Conservation (phyloP, 2,888 invertebrate species). For the Lobophora halterata region DNA sequence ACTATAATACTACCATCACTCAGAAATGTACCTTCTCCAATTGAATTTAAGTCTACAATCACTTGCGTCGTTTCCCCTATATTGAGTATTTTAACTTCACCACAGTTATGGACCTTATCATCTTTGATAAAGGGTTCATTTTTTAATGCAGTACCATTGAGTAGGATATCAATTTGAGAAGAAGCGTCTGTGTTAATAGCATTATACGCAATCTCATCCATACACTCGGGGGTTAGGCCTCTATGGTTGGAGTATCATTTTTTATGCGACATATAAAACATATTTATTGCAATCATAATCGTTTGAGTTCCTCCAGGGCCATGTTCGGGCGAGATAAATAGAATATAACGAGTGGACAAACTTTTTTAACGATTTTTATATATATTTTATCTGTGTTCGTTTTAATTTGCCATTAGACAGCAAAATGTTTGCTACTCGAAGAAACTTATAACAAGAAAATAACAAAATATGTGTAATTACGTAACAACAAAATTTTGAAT, state of each 20-base stretch:
- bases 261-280: constrained; percentile 80
- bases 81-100: constrained; percentile 37
- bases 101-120: constrained; percentile 40
- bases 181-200: constrained; percentile 81
- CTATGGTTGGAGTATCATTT: constrained; percentile 73
- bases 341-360: constrained; percentile 51
- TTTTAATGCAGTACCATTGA: constrained; percentile 39
- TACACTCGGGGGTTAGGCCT: constrained; percentile 77
- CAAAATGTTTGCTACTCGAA: constrained; percentile 7
- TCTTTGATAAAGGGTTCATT: constrained; percentile 37
- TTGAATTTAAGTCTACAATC: constrained; percentile 40
- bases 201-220: constrained; percentile 81
- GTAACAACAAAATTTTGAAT: not conserved
- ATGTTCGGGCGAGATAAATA: constrained; percentile 70
- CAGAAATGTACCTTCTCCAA: constrained; percentile 37
- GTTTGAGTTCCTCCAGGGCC: constrained; percentile 69
- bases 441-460: constrained; percentile 1
- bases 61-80: constrained; percentile 32
- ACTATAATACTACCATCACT: constrained; percentile 37
- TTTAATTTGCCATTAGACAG: constrained; percentile 28
- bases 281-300: constrained; percentile 80
- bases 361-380: constrained; percentile 46
- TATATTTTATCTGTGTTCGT: constrained; percentile 33
- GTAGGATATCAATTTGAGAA: constrained; percentile 79
- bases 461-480: not conserved